These are phyloP conservation scores for Sarcophaga subvicina DNA, from an alignment of 2,888 invertebrate genomes.

Conservation along the genomic window DNA sequence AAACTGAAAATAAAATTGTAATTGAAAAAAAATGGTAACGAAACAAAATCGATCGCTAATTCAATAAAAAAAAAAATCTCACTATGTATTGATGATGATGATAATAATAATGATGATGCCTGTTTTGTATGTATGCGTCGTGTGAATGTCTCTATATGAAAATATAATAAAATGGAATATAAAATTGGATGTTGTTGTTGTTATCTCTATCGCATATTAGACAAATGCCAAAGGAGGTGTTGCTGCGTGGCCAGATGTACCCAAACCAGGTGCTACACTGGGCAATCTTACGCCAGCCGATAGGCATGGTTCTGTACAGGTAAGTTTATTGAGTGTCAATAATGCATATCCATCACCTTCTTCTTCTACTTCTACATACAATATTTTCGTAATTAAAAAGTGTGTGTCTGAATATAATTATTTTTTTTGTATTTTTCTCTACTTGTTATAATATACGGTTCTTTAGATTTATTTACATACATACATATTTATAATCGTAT, in stretches of 20 bases:
- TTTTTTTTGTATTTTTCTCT: neutral
- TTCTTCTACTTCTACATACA: neutral
- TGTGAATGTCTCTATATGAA: conserved; percentile 38
- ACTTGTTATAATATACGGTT: no score
- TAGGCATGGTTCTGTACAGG: conserved; percentile 98
- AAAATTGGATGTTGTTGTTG: conserved; percentile 2
- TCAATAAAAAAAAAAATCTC: neutral
- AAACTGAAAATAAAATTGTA: conserved; percentile 20
- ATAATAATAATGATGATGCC: neutral
- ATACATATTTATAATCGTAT: neutral
- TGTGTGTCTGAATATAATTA: neutral
- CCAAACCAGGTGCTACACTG: conserved; percentile 89
- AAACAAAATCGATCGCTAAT: conserved; percentile 33
- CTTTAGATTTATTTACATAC: neutral
- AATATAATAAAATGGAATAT: conserved; percentile 15
- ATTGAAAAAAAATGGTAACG: neutral
- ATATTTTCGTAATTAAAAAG: neutral
- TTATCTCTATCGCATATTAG: conserved; percentile 69
- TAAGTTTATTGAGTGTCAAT: conserved; percentile 82
- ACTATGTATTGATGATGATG: neutral
- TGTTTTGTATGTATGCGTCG: conserved; percentile 32
- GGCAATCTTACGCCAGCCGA: conserved; percentile 96
- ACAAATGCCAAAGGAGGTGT: conserved; percentile 88
- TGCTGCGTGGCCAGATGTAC: conserved; percentile 92
- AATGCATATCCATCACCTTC: conserved; percentile 40